These are phyloP conservation scores for Stramonita haemastoma DNA, from an alignment of 2,888 invertebrate genomes.

Conservation along the genomic window DNA sequence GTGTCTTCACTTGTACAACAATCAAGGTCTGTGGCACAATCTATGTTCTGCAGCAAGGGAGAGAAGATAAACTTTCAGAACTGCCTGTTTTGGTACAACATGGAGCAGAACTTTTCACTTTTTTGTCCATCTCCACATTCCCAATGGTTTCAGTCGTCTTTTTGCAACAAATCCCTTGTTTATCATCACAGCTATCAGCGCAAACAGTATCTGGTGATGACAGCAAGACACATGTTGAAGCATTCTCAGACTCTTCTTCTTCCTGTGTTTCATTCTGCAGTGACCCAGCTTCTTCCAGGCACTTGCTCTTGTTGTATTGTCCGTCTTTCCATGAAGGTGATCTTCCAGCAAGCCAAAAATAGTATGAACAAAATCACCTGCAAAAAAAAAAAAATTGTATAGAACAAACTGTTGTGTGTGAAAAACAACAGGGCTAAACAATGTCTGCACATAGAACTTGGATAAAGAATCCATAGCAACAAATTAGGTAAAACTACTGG, in stretches of 20 bases:
- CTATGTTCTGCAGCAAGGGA: background rate
- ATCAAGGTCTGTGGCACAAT: background rate
- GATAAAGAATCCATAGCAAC: too few relatives aligned
- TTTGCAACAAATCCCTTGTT: background rate
- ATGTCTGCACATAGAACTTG: too few relatives aligned
- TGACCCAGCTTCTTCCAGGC: background rate
- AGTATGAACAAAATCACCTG: conserved; percentile 43
- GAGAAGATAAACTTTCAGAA: background rate
- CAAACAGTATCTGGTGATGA: background rate
- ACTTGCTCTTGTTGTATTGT: background rate
- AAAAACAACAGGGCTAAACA: too few relatives aligned
- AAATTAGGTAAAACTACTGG: too few relatives aligned
- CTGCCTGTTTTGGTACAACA: background rate
- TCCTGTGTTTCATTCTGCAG: background rate
- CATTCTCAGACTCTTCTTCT: background rate
- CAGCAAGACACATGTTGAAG: background rate
- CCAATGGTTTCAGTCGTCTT: background rate
- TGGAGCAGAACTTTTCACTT: background rate
- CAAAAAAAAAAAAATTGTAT: background rate
- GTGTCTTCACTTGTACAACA: background rate
- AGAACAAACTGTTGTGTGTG: too few relatives aligned
- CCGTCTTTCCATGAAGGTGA: background rate
- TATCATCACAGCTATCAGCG: background rate
- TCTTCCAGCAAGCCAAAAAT: conserved; percentile 40
- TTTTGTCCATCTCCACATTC: background rate